Conservation (phyloP, 2,888 invertebrate species). For the Endotricha flammealis region DNA sequence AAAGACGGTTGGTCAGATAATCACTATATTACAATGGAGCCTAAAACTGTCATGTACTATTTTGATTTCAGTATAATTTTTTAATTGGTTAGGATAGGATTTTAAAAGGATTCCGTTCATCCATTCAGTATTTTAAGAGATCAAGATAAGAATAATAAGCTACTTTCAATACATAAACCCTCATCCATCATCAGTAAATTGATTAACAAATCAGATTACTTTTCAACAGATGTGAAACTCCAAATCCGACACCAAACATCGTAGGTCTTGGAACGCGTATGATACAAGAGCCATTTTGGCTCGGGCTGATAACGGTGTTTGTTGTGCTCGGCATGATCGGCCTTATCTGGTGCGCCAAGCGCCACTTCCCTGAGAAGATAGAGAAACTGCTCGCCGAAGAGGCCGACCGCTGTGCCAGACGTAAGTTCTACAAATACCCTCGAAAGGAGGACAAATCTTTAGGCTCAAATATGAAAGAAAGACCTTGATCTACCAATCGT, state of each 20-base stretch:
- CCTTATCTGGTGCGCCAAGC: conserved; percentile 89
- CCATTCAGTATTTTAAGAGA: no score
- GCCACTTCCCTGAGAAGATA: conserved; percentile 91
- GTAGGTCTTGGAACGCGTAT: conserved; percentile 84
- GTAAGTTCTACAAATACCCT: conserved; percentile 61
- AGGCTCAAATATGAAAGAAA: conserved; percentile 31
- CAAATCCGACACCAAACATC: conserved; percentile 73
- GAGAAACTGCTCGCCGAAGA: conserved; percentile 90
- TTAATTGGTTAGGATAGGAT: no score
- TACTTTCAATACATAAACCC: no score
- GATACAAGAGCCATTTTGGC: conserved; percentile 93
- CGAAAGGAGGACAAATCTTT: conserved; percentile 56
- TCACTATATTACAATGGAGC: no score
- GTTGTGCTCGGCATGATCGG: conserved; percentile 88
- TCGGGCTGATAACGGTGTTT: conserved; percentile 90
- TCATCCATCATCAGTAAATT: no score
- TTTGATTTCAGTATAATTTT: no score
- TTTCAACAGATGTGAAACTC: conserved; percentile 83
- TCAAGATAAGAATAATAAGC: no score
- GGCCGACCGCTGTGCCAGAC: conserved; percentile 84
- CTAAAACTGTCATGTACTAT: no score
- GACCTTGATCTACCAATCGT: conserved; percentile 23
- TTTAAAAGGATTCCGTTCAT: no score
- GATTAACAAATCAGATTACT: no score
- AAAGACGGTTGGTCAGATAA: no score